Percentiles rank a stretch among this genome's conserved stretches.
These are phyloP conservation scores for Vanessa cardui DNA, from an alignment of 2,888 invertebrate species.

Conservation along the genomic window DNA sequence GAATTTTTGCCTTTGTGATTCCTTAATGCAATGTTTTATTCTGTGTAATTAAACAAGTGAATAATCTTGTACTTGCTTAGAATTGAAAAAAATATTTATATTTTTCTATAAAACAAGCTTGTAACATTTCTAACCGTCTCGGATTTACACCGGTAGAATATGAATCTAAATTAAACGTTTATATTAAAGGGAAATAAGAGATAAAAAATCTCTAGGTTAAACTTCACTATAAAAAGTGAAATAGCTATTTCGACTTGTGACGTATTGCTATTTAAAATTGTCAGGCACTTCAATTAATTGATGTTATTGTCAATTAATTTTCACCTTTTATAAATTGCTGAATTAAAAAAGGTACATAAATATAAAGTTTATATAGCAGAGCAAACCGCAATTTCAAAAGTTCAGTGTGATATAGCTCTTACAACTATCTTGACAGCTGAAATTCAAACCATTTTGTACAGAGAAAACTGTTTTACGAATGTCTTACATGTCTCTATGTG, in stretches of 20 bases:
- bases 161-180: no score
- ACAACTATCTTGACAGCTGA: not conserved
- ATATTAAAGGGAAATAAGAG: no score
- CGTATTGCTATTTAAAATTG: not conserved
- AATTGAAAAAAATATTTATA: not conserved
- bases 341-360: no score
- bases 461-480: not conserved
- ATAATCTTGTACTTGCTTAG: conserved; percentile 9
- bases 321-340: no score
- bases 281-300: not conserved
- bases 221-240: not conserved
- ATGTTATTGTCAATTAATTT: no score
- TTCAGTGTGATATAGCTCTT: not conserved
- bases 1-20: conserved; percentile 31
- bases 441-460: conserved; percentile 4
- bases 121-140: no score
- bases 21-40: conserved; percentile 25
- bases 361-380: not conserved
- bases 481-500: not conserved
- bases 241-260: not conserved
- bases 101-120: not conserved
- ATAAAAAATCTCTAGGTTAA: no score
- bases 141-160: no score
- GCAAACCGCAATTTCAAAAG: not conserved
- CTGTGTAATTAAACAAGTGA: conserved; percentile 24